Evolutionary conservation across 1,140 invertebrate genomes (phyloP), one percentile per base, ranked within the genome.

Genomic region (Drosophila orena): DNA sequence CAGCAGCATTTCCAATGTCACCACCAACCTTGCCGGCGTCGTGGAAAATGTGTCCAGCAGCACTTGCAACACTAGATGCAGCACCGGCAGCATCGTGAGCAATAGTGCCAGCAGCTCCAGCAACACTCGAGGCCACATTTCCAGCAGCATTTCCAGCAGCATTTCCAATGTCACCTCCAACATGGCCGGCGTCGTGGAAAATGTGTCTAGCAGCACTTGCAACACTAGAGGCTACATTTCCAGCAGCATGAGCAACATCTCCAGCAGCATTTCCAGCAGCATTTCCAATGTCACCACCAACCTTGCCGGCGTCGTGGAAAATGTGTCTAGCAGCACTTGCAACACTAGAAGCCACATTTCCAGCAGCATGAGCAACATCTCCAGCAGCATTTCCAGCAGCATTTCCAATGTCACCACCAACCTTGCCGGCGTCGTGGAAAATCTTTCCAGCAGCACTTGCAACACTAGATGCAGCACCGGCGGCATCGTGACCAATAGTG

Each of bases 401-500:
- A 35, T 42, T 37, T 17, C 46, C 47, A n/a, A 37, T 37, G 20
- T 17, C 20, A 6, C 44, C 46, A 3, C 40, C 69, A 30, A 61
- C 40, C 34, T 59, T 43, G 11, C 44, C 53, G 22, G 60, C 69
- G 2, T 49, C 43, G 34, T 71, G 35, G 35, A 14, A 11, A 14
- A 37, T 37, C 4, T 11, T 37, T 7, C 64, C 60, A 22, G 70
- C 56, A 17, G 52, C 30, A 38, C 40, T 59, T 6, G 34, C 77
- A 10, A 58, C 42, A 24, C 59, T 49, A 12, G 58, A 60, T 10
- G 65, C 56, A 20, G 35, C 46, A 20, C 50, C 65, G 4, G 46
- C 77, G 27, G 64, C 30, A 37, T 30, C 52, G 12, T 38, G 53
- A 0, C 56, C 76, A 3, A 59, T 34, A 42, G 42, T 55, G 6